Evolutionary conservation across 2,888 invertebrate genomes (phyloP).

Genomic region (Scrobipalpa costella): DNA sequence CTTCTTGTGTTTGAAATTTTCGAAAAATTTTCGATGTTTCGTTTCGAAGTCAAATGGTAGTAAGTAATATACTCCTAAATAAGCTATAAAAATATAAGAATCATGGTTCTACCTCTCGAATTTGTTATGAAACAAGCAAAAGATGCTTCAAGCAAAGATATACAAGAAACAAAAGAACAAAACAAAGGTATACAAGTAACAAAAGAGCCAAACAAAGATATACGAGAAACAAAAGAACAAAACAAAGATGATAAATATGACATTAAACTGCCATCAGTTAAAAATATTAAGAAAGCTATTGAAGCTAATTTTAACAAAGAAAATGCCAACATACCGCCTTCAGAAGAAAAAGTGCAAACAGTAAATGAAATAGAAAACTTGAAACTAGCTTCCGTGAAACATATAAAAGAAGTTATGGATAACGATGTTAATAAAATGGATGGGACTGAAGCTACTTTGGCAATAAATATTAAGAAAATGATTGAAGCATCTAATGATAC

Average conservation of each 20-base stretch:
- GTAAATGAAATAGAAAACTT: background rate
- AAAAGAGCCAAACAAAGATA: too few species aligned
- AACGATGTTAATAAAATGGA: background rate
- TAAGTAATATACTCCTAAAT: too few species aligned
- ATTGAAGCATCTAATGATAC: conserved; percentile 1
- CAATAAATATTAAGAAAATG: background rate
- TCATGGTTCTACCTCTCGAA: background rate
- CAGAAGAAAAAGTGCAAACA: background rate
- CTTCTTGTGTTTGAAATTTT: too few species aligned
- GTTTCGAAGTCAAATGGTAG: too few species aligned
- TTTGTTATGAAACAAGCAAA: background rate
- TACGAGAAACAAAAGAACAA: too few species aligned
- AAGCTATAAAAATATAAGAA: background rate
- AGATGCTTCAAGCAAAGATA: background rate
- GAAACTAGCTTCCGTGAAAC: background rate
- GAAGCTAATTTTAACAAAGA: background rate
- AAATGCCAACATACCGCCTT: background rate
- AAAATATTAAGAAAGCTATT: background rate
- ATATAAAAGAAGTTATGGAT: background rate
- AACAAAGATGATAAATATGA: background rate
- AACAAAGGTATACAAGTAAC: background rate
- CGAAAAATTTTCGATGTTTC: too few species aligned
- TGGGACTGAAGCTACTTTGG: background rate
- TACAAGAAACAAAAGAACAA: background rate
- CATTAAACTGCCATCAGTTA: background rate